Conservation (phyloP, 2,888 invertebrate species). For the Spialia ferax region DNA sequence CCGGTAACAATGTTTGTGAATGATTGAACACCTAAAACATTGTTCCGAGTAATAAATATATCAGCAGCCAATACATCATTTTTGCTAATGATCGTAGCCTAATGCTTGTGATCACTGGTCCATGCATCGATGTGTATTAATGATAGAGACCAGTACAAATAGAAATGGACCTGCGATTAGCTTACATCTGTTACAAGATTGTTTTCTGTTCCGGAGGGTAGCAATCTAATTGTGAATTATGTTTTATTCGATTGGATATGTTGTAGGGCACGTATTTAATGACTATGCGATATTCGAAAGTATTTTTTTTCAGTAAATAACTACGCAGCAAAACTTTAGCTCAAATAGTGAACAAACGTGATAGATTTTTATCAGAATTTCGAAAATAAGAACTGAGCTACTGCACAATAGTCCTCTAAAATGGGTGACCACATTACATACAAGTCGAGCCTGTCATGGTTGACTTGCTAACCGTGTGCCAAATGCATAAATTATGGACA, state of each 20-base stretch:
- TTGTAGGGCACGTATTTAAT: slow-evolving; percentile 5
- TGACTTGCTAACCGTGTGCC: slow-evolving; percentile 61
- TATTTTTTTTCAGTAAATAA: too few relatives aligned
- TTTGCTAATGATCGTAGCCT: slow-evolving; percentile 72
- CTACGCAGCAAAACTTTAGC: too few relatives aligned
- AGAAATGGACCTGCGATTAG: slow-evolving; percentile 67
- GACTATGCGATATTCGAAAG: neutral
- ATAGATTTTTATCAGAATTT: too few relatives aligned
- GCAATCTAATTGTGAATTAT: slow-evolving; percentile 50
- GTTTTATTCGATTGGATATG: neutral
- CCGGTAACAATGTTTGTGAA: slow-evolving; percentile 15
- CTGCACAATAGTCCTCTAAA: neutral
- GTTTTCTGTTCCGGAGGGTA: slow-evolving; percentile 58
- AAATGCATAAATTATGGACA: slow-evolving; percentile 65
- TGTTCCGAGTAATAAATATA: slow-evolving; percentile 38
- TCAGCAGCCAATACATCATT: slow-evolving; percentile 66
- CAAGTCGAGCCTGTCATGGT: slow-evolving; percentile 53
- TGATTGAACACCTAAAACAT: slow-evolving; percentile 28
- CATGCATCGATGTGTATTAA: slow-evolving; percentile 78
- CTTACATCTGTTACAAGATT: slow-evolving; percentile 72
- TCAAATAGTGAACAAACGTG: too few relatives aligned
- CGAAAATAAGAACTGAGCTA: neutral
- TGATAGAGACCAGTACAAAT: slow-evolving; percentile 55
- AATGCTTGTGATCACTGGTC: slow-evolving; percentile 68
- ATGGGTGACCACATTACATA: slow-evolving; percentile 49